Percentiles rank a stretch among this genome's conserved stretches.
Evolutionary conservation across 2,797 vertebrate species (phyloP).

Genomic region (Rhinophrynus dorsalis): DNA sequence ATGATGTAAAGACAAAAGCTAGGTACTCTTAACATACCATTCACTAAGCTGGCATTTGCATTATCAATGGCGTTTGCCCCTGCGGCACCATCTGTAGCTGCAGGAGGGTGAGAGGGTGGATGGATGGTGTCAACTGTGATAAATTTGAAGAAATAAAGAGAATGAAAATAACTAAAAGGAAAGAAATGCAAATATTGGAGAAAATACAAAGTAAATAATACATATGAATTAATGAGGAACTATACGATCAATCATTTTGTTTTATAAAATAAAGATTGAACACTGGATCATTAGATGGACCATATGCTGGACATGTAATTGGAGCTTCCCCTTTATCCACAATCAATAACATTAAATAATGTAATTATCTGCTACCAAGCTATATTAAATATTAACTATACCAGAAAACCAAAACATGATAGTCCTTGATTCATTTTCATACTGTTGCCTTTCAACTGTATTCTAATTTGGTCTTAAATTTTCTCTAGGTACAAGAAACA

Average conservation of each 20-base stretch:
- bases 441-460: too few relatives aligned
- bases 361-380: too few relatives aligned
- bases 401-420: too few relatives aligned
- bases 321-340: too few relatives aligned
- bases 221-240: slow-evolving; percentile 32
- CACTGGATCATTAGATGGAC: too few relatives aligned
- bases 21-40: slow-evolving; percentile 91
- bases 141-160: slow-evolving; percentile 75
- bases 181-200: slow-evolving; percentile 44
- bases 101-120: slow-evolving; percentile 87
- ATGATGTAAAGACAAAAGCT: slow-evolving; percentile 23
- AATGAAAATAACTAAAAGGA: slow-evolving; percentile 67
- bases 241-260: background rate
- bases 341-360: too few relatives aligned
- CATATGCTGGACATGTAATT: too few relatives aligned
- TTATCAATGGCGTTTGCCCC: slow-evolving; percentile 91
- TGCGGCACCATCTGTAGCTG: slow-evolving; percentile 94
- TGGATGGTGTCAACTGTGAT: slow-evolving; percentile 93
- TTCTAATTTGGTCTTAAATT: too few relatives aligned
- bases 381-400: too few relatives aligned
- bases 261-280: too few relatives aligned
- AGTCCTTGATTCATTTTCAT: too few relatives aligned
- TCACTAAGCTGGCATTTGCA: slow-evolving; percentile 93
- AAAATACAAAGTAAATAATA: slow-evolving; percentile 21
- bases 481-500: too few relatives aligned